A percentile compares a stretch with the other conserved stretches of the same genome.
These are phyloP conservation scores for Aix galericulata DNA, from an alignment of 2,113 vertebrate species.

Conservation along the genomic window DNA sequence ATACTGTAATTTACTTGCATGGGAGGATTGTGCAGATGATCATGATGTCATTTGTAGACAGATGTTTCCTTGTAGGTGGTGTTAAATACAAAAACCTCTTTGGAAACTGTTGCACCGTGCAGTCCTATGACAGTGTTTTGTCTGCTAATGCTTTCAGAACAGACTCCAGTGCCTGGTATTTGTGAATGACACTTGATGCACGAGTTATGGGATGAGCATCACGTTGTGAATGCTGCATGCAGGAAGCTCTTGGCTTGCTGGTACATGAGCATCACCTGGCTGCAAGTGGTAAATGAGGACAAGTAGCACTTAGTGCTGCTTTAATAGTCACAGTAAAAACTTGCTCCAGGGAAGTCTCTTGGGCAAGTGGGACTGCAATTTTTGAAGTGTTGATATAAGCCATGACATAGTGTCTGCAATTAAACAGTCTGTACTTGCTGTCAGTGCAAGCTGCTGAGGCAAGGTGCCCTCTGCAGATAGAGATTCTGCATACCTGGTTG, in stretches of 20 bases:
- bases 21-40: neutral
- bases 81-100: neutral
- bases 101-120: neutral
- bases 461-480: neutral
- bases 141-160: neutral
- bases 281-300: neutral
- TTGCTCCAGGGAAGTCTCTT: neutral
- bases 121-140: neutral
- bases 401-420: neutral
- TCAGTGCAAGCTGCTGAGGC: neutral
- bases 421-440: neutral
- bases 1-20: neutral
- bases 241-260: neutral
- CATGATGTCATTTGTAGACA: neutral
- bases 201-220: neutral
- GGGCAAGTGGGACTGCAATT: neutral
- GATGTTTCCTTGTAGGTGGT: neutral
- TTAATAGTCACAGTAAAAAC: neutral
- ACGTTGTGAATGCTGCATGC: neutral
- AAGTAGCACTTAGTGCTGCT: neutral
- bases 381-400: neutral
- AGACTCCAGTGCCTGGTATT: neutral
- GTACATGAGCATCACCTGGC: neutral
- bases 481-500: rapidly evolving
- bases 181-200: neutral